Conservation (phyloP, 2,113 vertebrate species). For the Vulpes ferrilata region DNA sequence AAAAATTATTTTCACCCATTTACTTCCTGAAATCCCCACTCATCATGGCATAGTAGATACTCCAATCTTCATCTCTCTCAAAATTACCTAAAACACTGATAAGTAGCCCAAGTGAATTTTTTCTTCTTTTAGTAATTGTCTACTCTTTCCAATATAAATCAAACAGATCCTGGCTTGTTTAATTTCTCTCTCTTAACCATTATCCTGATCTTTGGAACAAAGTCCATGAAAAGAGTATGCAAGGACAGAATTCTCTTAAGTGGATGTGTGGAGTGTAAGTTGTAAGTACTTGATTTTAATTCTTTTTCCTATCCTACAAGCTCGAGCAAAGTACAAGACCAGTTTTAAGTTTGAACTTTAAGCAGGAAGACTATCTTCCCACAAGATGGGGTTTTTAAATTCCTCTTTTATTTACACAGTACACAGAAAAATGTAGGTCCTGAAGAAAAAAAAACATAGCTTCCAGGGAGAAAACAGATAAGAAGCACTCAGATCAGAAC, state of each 20-base stretch:
- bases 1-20: slow-evolving; percentile 23
- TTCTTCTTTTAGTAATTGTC: slow-evolving; percentile 64
- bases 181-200: slow-evolving; percentile 67
- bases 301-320: slow-evolving; percentile 54
- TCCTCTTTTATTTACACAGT: slow-evolving; percentile 69
- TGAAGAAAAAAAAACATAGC: slow-evolving; percentile 55
- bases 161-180: slow-evolving; percentile 64
- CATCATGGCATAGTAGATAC: not conserved
- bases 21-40: slow-evolving; percentile 14
- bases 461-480: slow-evolving; percentile 71
- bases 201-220: slow-evolving; percentile 72
- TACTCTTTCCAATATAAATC: slow-evolving; percentile 60
- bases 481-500: slow-evolving; percentile 60
- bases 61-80: not conserved
- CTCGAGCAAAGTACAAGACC: slow-evolving; percentile 61
- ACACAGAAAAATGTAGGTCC: slow-evolving; percentile 59
- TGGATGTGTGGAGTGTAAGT: slow-evolving; percentile 53
- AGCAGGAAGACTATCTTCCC: slow-evolving; percentile 64
- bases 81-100: slow-evolving; percentile 45
- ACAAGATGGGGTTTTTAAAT: slow-evolving; percentile 71
- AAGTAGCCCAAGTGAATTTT: slow-evolving; percentile 47
- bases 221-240: slow-evolving; percentile 58
- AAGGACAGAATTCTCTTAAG: slow-evolving; percentile 63
- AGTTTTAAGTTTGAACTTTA: slow-evolving; percentile 75
- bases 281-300: slow-evolving; percentile 68